These are phyloP conservation scores for Anagrus nilaparvatae DNA, from an alignment of 1,140 invertebrate genomes.

Conservation along the genomic window DNA sequence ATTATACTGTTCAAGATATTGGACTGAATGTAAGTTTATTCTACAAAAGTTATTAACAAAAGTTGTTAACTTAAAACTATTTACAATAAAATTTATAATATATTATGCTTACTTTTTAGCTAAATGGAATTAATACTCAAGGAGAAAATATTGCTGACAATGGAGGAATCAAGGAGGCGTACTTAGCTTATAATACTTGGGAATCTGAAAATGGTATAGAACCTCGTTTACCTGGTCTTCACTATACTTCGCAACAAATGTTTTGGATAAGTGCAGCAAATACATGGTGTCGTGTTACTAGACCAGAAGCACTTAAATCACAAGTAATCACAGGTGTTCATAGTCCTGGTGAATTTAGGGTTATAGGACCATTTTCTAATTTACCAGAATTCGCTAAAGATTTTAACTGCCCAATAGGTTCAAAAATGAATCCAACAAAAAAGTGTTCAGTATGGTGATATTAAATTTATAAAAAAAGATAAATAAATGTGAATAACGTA, in stretches of 20 bases:
- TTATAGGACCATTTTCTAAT: conserved; percentile 55
- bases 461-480: too few species aligned
- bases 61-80: neutral
- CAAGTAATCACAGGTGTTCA: conserved; percentile 62
- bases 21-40: conserved; percentile 42
- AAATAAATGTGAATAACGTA: too few species aligned
- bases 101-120: conserved; percentile 22
- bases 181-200: conserved; percentile 43
- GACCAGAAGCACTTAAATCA: conserved; percentile 34
- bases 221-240: conserved; percentile 40
- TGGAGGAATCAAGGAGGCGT: conserved; percentile 50
- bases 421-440: conserved; percentile 54
- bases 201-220: conserved; percentile 29
- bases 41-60: neutral
- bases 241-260: conserved; percentile 48
- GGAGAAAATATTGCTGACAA: conserved; percentile 58
- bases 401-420: conserved; percentile 49
- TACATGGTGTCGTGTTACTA: conserved; percentile 40
- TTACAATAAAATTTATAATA: neutral
- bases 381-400: conserved; percentile 51
- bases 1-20: conserved; percentile 49
- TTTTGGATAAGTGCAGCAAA: conserved; percentile 48
- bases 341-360: conserved; percentile 61
- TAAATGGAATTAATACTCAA: conserved; percentile 53
- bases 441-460: conserved; percentile 43